Conservation (phyloP, 2,797 vertebrate genomes). For the Tangara arthus region DNA sequence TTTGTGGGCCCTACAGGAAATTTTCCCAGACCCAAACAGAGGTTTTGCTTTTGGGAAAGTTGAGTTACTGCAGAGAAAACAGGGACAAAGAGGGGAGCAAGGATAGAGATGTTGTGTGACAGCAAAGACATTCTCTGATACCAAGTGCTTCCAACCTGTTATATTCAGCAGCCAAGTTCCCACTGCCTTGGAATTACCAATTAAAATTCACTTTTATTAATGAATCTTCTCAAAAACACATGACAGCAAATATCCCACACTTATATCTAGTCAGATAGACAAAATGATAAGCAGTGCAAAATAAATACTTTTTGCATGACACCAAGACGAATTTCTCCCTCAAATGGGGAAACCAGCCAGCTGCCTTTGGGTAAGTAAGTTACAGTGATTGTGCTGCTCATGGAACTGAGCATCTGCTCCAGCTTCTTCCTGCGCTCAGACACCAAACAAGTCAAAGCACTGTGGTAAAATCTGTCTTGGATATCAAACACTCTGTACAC, state of each 20-base stretch:
- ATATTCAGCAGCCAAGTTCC: background rate
- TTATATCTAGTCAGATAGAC: background rate
- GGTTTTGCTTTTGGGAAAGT: background rate
- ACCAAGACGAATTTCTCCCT: background rate
- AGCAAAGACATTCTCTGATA: background rate
- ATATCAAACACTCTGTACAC: fast-evolving
- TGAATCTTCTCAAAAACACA: background rate
- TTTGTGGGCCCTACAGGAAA: background rate
- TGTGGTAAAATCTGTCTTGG: background rate
- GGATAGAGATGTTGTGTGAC: background rate
- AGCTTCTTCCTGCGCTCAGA: background rate
- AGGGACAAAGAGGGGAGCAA: background rate
- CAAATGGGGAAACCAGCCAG: background rate
- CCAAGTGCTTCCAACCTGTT: background rate
- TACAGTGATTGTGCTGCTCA: background rate
- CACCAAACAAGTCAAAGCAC: background rate
- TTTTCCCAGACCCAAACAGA: background rate
- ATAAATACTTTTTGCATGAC: background rate
- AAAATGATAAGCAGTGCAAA: background rate
- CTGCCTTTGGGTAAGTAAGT: background rate
- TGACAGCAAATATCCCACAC: background rate
- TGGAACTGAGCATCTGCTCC: background rate
- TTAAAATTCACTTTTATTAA: background rate
- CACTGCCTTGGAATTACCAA: background rate
- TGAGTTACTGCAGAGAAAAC: background rate